phyloP scores from a whole-genome alignment of 1,140 invertebrate species.

The Drosophila pseudoananassae region DNA sequence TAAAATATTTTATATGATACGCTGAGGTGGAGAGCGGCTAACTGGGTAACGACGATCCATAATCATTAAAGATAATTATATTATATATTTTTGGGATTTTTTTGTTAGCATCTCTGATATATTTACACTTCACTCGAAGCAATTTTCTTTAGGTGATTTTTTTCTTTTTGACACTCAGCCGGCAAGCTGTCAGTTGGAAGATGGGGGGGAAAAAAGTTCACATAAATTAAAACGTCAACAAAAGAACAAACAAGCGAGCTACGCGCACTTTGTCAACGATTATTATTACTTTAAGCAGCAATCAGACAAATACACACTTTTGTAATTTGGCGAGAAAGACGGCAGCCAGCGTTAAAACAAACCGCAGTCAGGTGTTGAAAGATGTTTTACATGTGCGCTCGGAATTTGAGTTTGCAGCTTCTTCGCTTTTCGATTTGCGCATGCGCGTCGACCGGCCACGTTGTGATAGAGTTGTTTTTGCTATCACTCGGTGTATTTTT shows the following conservation, averaged over 20 bases:
- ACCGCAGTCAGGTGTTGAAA: slow-evolving; percentile 25
- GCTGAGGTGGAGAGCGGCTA: neutral
- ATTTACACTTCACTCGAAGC: slow-evolving; percentile 47
- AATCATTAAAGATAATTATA: slow-evolving; percentile 31
- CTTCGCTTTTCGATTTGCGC: slow-evolving; percentile 51
- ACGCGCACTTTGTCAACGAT: slow-evolving; percentile 50
- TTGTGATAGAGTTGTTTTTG: slow-evolving; percentile 16
- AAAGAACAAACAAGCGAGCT: slow-evolving; percentile 52
- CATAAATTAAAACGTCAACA: slow-evolving; percentile 69
- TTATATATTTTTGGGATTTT: slow-evolving; percentile 22
- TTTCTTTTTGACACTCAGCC: slow-evolving; percentile 37
- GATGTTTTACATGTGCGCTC: slow-evolving; percentile 14
- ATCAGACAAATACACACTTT: slow-evolving; percentile 42
- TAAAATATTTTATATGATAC: slow-evolving; percentile 6
- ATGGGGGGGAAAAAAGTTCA: slow-evolving; percentile 34
- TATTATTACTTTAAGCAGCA: slow-evolving; percentile 47
- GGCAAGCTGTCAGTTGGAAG: slow-evolving; percentile 39
- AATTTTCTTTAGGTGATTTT: slow-evolving; percentile 26
- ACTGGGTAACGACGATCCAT: neutral
- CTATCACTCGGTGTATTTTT: slow-evolving; percentile 3
- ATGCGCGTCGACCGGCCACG: slow-evolving; percentile 61
- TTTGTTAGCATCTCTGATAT: slow-evolving; percentile 16
- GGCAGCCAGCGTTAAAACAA: slow-evolving; percentile 1
- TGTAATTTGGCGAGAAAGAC: slow-evolving; percentile 38
- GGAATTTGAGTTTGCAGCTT: slow-evolving; percentile 29